Percentiles rank a stretch among this genome's conserved stretches.
Evolutionary conservation across 2,888 invertebrate species (phyloP).

Genomic region (Geophilus truncorum): DNA sequence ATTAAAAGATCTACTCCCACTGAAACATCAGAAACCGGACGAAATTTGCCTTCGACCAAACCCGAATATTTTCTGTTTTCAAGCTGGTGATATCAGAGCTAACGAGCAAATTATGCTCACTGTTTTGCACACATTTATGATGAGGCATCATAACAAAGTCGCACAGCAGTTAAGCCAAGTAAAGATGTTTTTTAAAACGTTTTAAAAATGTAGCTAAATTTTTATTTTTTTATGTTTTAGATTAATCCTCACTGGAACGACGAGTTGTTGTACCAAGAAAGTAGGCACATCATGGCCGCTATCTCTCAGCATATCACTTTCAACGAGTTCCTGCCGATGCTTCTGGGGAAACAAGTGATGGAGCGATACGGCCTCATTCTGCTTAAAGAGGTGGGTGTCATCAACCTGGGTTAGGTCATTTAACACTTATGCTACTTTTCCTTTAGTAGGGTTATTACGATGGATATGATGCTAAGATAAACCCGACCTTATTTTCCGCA

Average conservation of each 20-base stretch:
- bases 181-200: no score
- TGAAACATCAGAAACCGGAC: constrained; percentile 83
- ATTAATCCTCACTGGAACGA: constrained; percentile 38
- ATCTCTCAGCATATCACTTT: constrained; percentile 50
- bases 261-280: constrained; percentile 37
- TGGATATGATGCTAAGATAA: constrained; percentile 36
- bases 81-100: constrained; percentile 57
- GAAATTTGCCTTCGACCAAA: constrained; percentile 88
- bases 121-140: constrained; percentile 37
- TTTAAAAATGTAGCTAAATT: constrained; percentile 27
- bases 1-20: constrained; percentile 76
- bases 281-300: constrained; percentile 46
- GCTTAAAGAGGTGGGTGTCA: constrained; percentile 38
- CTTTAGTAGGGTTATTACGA: constrained; percentile 37
- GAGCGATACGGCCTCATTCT: constrained; percentile 46
- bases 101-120: constrained; percentile 38
- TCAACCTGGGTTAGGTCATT: background rate
- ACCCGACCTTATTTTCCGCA: constrained; percentile 37
- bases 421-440: background rate
- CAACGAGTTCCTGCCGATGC: constrained; percentile 50
- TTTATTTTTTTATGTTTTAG: constrained; percentile 28
- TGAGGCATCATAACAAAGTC: constrained; percentile 37
- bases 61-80: constrained; percentile 85
- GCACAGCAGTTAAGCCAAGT: constrained; percentile 19
- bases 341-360: constrained; percentile 49